phyloP scores from a whole-genome alignment of 2,113 vertebrate species.

The Panurus biarmicus region DNA sequence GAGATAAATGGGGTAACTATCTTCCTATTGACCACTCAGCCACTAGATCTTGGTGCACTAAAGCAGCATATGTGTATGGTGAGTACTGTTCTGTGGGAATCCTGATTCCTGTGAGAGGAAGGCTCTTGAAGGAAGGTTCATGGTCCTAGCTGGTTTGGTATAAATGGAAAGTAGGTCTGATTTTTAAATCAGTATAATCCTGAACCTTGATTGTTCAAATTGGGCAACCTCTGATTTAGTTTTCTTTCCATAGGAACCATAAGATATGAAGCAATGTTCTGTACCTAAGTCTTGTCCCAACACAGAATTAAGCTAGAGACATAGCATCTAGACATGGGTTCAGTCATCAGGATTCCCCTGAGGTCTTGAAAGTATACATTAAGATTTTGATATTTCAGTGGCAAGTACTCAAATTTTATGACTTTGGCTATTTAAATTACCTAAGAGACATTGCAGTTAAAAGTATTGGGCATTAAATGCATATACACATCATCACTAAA shows the following conservation, averaged over 20 bases:
- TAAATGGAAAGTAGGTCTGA: background rate
- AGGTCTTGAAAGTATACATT: background rate
- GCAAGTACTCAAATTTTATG: fast-evolving
- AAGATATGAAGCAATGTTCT: fast-evolving
- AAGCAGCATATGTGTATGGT: background rate
- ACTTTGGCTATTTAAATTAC: background rate
- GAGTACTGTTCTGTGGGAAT: background rate
- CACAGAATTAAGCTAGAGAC: background rate
- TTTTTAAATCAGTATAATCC: background rate
- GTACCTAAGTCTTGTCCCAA: background rate
- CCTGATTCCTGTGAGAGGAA: background rate
- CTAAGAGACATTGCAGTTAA: background rate
- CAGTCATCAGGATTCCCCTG: background rate
- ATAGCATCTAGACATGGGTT: no score
- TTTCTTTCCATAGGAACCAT: background rate
- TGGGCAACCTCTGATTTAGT: background rate
- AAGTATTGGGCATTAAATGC: background rate
- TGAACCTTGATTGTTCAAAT: background rate
- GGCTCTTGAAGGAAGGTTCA: background rate
- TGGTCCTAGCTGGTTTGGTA: background rate
- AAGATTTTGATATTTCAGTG: background rate
- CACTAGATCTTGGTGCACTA: background rate
- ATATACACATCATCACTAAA: background rate
- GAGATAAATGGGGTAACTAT: background rate
- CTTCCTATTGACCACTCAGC: background rate